Percentiles rank a stretch among this genome's conserved stretches.
Evolutionary conservation across 2,113 vertebrate genomes (phyloP).

Genomic region (Ameiurus melas): DNA sequence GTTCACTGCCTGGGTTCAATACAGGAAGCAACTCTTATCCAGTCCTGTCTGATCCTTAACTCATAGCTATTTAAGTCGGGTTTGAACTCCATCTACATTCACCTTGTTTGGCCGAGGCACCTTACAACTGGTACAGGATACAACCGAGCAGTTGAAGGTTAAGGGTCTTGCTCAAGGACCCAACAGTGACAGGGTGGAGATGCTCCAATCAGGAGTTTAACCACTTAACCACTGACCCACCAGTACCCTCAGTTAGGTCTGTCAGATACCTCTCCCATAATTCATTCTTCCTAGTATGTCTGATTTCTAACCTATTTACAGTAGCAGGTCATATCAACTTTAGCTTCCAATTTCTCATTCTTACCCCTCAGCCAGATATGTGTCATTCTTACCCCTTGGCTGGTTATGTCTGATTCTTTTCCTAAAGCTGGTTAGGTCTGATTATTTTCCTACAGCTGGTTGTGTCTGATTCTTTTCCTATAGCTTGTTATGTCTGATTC

Average conservation of each 20-base stretch:
- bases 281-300: not conserved
- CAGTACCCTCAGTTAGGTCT: not conserved
- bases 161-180: not conserved
- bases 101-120: not conserved
- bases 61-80: not conserved
- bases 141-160: not conserved
- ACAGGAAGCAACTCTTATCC: not conserved
- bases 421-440: not conserved
- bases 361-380: not conserved
- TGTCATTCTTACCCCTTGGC: not conserved
- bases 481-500: not conserved
- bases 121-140: not conserved
- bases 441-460: not conserved
- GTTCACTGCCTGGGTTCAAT: not conserved
- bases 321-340: not conserved
- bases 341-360: not conserved
- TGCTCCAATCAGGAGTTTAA: not conserved
- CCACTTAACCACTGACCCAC: not conserved
- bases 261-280: not conserved
- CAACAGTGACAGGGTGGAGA: not conserved
- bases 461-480: not conserved
- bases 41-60: not conserved
- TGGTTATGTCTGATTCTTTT: not conserved
- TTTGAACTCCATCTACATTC: not conserved
- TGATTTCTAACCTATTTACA: not conserved